Base-by-base conservation (phyloP, 2,113 vertebrate genomes). In the Saguinus imperator region DNA sequence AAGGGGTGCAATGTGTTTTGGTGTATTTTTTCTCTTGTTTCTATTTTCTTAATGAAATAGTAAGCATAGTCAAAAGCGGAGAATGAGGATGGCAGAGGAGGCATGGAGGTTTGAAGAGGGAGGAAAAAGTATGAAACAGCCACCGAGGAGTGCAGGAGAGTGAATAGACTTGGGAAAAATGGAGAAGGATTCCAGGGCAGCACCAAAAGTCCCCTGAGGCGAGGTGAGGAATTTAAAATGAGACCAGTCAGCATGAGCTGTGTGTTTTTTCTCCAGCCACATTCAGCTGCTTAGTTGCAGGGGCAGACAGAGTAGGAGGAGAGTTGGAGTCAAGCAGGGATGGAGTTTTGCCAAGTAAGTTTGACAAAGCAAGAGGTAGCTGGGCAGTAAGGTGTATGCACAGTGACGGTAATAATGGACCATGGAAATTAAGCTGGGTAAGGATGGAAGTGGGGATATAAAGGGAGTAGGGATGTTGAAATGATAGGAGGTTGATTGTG, bases 11-110 rank as follows among this genome's bases (percentile, higher is more conserved):
- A 29, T 5, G 45, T 17, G 82, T 64, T 77, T 52, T 14, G 7
- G 13, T 9, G 43, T 27, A 50, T 77, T 87, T 70, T 84, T 17
- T 4, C 25, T 21, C 37, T 55, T 8, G 17, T 75, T 75, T 87
- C 29, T 85, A 16, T 79, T 97, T 95, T 76, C 61, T 95, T 55
- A 87, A 8, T 52, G 50, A 96, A 94, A 77, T 37, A 52, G 68
- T 75, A 76, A 96, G 37, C 35, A 86, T 2, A 3, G 29, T 72
- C 66, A 68, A 9, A 85, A 52, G 6, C 21, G 18, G 76, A 76
- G 37, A 50, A 7, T 70, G 35, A 94, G 32, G 50, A 82, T 43
- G 45, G 50, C 32, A 27, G 35, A 89, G 17, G 66, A 76, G 13
- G 13, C 12, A 43, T 17, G n/a, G 58, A 82, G 68, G 8, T 88